Evolutionary conservation across 30 jellyfish, hydroid and myxozoan genomes (phyloP).

Genomic region (Chrysaora quinquecirrha): DNA sequence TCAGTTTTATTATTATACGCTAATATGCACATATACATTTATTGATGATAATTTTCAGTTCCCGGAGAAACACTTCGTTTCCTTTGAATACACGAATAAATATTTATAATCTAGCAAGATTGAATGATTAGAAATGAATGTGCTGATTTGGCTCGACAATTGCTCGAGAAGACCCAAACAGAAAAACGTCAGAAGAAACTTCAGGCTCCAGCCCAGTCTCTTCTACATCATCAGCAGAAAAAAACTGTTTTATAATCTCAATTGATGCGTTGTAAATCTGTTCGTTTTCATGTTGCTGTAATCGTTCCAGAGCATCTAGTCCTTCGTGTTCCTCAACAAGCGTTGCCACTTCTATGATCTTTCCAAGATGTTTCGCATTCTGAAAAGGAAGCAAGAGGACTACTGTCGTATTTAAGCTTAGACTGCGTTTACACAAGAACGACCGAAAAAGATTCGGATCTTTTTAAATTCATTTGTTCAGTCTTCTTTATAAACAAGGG

Average conservation of each 20-base stretch:
- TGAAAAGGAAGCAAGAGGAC: slow-evolving; percentile 6
- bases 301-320: slow-evolving; percentile 71
- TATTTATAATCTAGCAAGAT: background rate
- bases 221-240: slow-evolving; percentile 72
- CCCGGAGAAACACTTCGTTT: no score
- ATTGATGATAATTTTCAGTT: no score
- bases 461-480: no score
- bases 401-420: no score
- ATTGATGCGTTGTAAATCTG: slow-evolving; percentile 81
- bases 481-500: no score
- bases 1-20: no score
- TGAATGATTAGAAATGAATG: slow-evolving; percentile 31
- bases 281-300: slow-evolving; percentile 89
- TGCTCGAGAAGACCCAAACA: slow-evolving; percentile 40
- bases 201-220: slow-evolving; percentile 77
- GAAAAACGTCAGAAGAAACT: slow-evolving; percentile 58
- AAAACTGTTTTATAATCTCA: slow-evolving; percentile 72
- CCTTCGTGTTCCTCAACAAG: slow-evolving; percentile 90
- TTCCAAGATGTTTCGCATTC: slow-evolving; percentile 86
- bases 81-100: no score
- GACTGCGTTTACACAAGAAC: no score
- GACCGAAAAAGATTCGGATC: no score
- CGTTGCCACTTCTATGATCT: slow-evolving; percentile 59
- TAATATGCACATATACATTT: no score
- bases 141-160: slow-evolving; percentile 51